phyloP scores from a whole-genome alignment of 1,140 invertebrate genomes.

The Caenorhabditis latens region DNA sequence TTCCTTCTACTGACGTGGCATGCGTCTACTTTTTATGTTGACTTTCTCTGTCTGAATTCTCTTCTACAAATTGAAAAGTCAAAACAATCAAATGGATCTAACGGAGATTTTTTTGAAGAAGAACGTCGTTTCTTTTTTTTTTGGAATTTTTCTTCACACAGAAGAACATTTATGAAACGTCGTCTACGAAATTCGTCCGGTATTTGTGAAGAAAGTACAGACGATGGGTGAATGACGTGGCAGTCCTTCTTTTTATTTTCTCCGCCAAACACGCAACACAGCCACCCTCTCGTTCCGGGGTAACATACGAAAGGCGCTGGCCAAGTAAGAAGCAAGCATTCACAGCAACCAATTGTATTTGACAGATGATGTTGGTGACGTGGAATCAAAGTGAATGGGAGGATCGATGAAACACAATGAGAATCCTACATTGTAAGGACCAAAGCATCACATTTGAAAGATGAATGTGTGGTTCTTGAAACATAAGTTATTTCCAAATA shows the following conservation, averaged over 20 bases:
- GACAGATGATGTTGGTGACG: conserved; percentile 25
- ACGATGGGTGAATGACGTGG: conserved; percentile 25
- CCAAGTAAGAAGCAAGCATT: background rate
- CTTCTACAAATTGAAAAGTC: too few relatives aligned
- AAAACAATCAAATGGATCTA: too few relatives aligned
- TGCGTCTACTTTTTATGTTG: background rate
- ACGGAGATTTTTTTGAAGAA: too few relatives aligned
- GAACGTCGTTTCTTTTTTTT: too few relatives aligned
- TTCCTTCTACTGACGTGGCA: background rate
- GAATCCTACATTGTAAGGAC: background rate
- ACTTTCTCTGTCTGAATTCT: too few relatives aligned
- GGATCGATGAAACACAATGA: background rate
- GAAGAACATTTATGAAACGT: too few relatives aligned
- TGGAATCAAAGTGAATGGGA: background rate
- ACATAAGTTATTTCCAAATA: background rate
- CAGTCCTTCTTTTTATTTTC: conserved; percentile 7
- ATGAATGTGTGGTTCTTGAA: background rate
- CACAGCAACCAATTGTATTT: conserved; percentile 4
- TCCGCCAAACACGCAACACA: background rate
- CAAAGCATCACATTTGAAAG: background rate
- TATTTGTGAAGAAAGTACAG: background rate
- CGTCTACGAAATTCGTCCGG: too few relatives aligned
- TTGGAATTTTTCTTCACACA: too few relatives aligned
- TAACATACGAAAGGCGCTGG: conserved; percentile 24
- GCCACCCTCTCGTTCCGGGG: conserved; percentile 29